phyloP scores from a whole-genome alignment of 2,888 invertebrate genomes.

The Pristionchus fissidentatus region DNA sequence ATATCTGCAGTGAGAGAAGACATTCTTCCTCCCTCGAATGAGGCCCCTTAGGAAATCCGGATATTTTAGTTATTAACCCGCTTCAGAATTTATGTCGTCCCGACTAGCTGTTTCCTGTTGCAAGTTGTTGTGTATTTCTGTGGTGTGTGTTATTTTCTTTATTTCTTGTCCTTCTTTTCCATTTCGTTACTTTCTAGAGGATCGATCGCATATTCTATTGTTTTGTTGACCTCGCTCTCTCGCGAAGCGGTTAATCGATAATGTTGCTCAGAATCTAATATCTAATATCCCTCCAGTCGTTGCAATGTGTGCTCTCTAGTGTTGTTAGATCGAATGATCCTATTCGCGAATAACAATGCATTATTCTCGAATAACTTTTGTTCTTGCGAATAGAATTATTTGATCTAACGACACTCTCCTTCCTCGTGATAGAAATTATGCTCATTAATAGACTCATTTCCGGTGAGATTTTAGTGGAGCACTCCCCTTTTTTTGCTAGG shows the following conservation, averaged over 20 bases:
- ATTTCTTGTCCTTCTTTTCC: neutral
- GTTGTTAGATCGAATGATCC: no score
- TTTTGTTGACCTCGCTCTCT: conserved; percentile 3
- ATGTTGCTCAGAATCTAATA: conserved; percentile 28
- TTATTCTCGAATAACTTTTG: no score
- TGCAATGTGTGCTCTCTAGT: neutral
- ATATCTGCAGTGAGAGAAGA: conserved; percentile 11
- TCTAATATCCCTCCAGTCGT: neutral
- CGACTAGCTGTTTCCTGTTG: neutral
- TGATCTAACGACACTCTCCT: neutral
- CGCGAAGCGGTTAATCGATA: neutral
- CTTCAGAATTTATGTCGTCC: neutral
- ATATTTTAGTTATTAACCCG: neutral
- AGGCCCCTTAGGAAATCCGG: neutral
- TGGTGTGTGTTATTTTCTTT: neutral
- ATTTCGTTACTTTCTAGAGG: neutral
- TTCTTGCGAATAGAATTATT: no score
- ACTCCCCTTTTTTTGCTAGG: neutral
- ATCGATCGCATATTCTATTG: neutral
- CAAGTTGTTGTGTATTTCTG: neutral
- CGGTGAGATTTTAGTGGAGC: conserved; percentile 27
- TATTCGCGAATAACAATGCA: no score
- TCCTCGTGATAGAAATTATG: neutral
- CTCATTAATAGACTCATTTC: neutral
- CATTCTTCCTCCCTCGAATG: neutral